phyloP scores from a whole-genome alignment of 1,140 invertebrate species.

The Plectrocnemia conspersa region DNA sequence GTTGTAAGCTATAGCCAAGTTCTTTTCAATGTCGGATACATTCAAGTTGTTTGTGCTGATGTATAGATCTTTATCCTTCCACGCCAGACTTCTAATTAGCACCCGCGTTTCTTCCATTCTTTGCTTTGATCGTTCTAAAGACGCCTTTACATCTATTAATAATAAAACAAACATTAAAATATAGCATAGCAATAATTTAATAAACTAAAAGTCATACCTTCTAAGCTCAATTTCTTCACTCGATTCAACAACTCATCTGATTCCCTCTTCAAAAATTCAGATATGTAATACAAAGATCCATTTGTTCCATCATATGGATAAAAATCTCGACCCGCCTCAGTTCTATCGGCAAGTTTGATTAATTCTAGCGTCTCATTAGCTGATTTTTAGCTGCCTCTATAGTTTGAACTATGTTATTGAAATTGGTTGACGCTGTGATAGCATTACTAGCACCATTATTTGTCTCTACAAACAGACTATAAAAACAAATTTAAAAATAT shows the following conservation, averaged over 20 bases:
- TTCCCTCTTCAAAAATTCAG: constrained; percentile 17
- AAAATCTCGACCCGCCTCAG: constrained; percentile 12
- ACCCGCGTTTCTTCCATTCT: constrained; percentile 42
- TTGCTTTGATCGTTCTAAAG: constrained; percentile 40
- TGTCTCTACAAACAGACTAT: constrained; percentile 64
- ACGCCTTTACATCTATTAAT: constrained; percentile 39
- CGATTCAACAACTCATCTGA: constrained; percentile 15
- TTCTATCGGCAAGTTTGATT: constrained; percentile 54
- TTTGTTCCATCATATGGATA: not conserved
- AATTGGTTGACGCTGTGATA: constrained; percentile 73
- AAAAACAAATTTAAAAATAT: constrained; percentile 27
- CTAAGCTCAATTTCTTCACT: constrained; percentile 16
- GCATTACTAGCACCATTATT: constrained; percentile 63
- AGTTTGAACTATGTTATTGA: constrained; percentile 70
- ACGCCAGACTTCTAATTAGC: constrained; percentile 42
- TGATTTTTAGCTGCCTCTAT: constrained; percentile 58
- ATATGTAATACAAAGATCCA: constrained; percentile 11
- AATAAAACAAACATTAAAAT: not conserved
- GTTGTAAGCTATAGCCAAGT: constrained; percentile 36
- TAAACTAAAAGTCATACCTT: constrained; percentile 17
- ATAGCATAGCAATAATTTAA: not conserved
- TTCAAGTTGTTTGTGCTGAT: constrained; percentile 32
- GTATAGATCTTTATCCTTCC: constrained; percentile 41
- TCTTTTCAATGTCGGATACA: constrained; percentile 33
- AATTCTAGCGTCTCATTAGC: constrained; percentile 62